Conservation (phyloP, 2,113 vertebrate species). For the Microcebus jonahi region DNA sequence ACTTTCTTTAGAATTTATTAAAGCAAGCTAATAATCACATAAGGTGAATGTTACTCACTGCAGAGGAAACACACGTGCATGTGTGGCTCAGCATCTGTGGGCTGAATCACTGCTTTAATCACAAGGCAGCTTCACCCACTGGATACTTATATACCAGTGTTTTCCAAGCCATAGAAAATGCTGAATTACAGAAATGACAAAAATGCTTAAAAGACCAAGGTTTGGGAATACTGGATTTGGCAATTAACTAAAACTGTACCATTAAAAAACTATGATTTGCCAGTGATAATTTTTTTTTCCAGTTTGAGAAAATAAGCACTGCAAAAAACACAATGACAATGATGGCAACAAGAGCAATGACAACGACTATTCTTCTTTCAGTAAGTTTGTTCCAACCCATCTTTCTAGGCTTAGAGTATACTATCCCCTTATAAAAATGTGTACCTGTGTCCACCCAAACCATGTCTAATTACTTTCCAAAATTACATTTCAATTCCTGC, state of each 20-base stretch:
- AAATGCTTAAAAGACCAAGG: background rate
- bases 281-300: background rate
- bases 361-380: background rate
- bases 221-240: background rate
- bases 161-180: conserved; percentile 18
- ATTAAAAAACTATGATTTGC: background rate
- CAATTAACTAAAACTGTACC: background rate
- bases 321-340: background rate
- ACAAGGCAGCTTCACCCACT: background rate
- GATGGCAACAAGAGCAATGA: background rate
- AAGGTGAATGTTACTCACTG: background rate
- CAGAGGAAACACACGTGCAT: background rate
- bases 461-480: conserved; percentile 1
- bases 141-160: background rate
- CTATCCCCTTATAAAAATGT: background rate
- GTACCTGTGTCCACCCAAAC: background rate
- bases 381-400: background rate
- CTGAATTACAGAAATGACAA: background rate
- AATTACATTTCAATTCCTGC: background rate
- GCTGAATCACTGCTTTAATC: background rate
- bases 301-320: conserved; percentile 47
- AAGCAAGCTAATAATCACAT: background rate
- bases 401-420: background rate
- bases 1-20: conserved; percentile 1
- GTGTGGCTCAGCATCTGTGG: background rate